A percentile compares a stretch with the other conserved stretches of the same genome.
These are phyloP conservation scores for Listronotus oregonensis DNA, from an alignment of 1,140 invertebrate genomes.

Conservation along the genomic window DNA sequence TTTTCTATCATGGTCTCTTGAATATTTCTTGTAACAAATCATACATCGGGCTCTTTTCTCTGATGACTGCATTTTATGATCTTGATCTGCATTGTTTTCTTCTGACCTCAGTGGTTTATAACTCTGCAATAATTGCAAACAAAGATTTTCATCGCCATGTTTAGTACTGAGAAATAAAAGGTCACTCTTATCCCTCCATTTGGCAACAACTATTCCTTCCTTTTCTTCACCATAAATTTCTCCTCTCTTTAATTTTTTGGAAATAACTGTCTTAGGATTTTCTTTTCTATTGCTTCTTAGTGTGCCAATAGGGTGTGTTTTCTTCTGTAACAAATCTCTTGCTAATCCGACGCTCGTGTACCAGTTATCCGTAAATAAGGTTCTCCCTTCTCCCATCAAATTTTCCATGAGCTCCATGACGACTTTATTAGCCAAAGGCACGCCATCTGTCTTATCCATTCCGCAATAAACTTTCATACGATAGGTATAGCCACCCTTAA, in stretches of 20 bases:
- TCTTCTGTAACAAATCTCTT: conserved; percentile 47
- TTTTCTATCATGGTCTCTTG: too few species aligned
- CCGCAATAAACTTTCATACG: conserved; percentile 51
- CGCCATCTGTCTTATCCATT: conserved; percentile 27
- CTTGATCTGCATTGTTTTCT: too few species aligned
- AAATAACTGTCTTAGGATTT: conserved; percentile 41
- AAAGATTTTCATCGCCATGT: conserved; percentile 38
- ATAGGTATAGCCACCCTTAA: conserved; percentile 52
- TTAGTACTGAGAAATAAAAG: conserved; percentile 40
- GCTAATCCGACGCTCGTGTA: conserved; percentile 53
- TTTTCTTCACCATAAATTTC: conserved; percentile 21
- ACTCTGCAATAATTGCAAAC: too few species aligned
- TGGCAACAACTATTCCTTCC: conserved; percentile 29
- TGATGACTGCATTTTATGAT: too few species aligned
- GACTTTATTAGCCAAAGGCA: conserved; percentile 25
- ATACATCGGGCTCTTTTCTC: too few species aligned
- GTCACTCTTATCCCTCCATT: conserved; percentile 47
- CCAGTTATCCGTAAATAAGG: conserved; percentile 54
- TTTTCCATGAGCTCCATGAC: conserved; percentile 41
- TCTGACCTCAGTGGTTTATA: too few species aligned
- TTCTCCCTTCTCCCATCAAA: conserved; percentile 46
- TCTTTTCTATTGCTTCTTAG: conserved; percentile 43
- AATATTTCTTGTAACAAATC: too few species aligned
- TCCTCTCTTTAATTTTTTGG: conserved; percentile 23
- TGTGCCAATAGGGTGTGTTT: conserved; percentile 53